phyloP scores from a whole-genome alignment of 2,797 vertebrate genomes.

The Distichodus sexfasciatus region DNA sequence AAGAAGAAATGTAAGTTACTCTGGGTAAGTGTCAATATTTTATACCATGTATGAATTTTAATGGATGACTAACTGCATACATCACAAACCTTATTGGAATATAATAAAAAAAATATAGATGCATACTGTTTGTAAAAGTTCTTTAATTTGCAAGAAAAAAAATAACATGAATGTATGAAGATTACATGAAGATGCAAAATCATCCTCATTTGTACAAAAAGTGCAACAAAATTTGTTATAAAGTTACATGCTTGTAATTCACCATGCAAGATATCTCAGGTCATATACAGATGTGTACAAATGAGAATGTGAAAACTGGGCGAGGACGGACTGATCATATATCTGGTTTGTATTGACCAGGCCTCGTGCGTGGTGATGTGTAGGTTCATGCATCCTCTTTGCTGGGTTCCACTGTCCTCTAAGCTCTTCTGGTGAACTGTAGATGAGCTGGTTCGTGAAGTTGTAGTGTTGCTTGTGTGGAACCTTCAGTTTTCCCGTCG shows the following conservation, averaged over 20 bases:
- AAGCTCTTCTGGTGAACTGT: neutral
- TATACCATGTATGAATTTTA: too few relatives aligned
- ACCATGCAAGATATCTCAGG: slow-evolving; percentile 2
- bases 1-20: too few relatives aligned
- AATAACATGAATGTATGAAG: too few relatives aligned
- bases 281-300: neutral
- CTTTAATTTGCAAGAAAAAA: too few relatives aligned
- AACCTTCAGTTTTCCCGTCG: neutral
- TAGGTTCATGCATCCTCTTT: neutral
- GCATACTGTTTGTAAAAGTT: too few relatives aligned
- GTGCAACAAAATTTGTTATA: slow-evolving; percentile 20
- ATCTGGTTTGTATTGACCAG: neutral
- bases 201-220: slow-evolving; percentile 4
- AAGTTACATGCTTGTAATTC: neutral
- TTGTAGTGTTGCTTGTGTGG: neutral
- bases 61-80: too few relatives aligned
- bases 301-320: neutral
- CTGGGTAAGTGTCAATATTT: too few relatives aligned
- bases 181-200: neutral
- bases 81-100: too few relatives aligned
- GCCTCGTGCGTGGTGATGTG: neutral
- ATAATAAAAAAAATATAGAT: too few relatives aligned
- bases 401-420: neutral
- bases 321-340: neutral
- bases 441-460: neutral